These are phyloP conservation scores for Hipparchia sbordonii DNA, from an alignment of 2,888 invertebrate genomes.

Conservation along the genomic window DNA sequence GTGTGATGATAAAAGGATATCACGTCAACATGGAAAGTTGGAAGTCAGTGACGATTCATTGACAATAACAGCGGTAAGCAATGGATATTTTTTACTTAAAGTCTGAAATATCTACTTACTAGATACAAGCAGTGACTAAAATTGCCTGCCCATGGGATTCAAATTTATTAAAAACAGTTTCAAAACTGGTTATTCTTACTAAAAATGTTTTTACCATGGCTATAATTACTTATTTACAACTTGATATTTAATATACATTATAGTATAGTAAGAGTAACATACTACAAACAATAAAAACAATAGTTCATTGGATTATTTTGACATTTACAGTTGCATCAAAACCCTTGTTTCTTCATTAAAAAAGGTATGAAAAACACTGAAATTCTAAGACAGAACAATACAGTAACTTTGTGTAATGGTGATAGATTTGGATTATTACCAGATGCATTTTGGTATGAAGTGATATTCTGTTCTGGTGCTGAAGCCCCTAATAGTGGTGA, in stretches of 20 bases:
- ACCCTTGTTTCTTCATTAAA: conserved; percentile 78
- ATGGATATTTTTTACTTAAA: neutral
- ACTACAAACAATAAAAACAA: too few relatives aligned
- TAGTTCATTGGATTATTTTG: neutral
- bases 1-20: conserved; percentile 79
- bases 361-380: conserved; percentile 52
- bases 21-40: conserved; percentile 77
- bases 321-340: conserved; percentile 75
- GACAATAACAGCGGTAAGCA: conserved; percentile 70
- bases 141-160: too few relatives aligned
- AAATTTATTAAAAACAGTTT: too few relatives aligned
- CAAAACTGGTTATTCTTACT: too few relatives aligned
- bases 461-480: conserved; percentile 43
- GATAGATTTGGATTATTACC: conserved; percentile 81
- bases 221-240: too few relatives aligned
- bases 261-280: too few relatives aligned
- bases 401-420: conserved; percentile 62
- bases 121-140: neutral
- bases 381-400: conserved; percentile 60
- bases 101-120: neutral
- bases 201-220: too few relatives aligned
- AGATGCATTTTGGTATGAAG: conserved; percentile 74
- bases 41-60: conserved; percentile 61
- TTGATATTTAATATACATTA: too few relatives aligned
- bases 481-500: conserved; percentile 29